Evolutionary conservation across 2,797 vertebrate genomes (phyloP), one percentile per base, ranked within the genome.

Genomic region (Sus cebifrons): DNA sequence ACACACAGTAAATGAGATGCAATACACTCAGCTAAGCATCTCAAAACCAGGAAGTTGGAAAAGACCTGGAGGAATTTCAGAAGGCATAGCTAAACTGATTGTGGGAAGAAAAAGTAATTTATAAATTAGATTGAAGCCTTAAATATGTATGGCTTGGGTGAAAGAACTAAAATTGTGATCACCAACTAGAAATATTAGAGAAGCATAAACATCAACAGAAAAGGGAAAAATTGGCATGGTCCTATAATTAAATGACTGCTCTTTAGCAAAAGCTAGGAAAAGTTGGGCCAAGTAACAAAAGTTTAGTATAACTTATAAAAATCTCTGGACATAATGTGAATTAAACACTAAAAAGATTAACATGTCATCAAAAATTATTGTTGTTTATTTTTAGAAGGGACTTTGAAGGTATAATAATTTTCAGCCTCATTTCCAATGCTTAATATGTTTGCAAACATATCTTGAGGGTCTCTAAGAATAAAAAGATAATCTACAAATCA

Each of bases 111-210:
- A n/a, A 2, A 74, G 25, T 79, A 9, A 88, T 40, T 82, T 81
- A 65, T 91, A 60, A 74, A 32, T 87, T 74, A 90, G 2, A 56
- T 78, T 74, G 62, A 74, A 78, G 44, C 6, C n/a, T 91, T 92
- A 83, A 77, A 64, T 65, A 40, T 62, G 25, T 36, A 90, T 4
- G 29, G 12, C 2, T 75, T 89, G 14, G 5, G 25, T 44, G 54
- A 91, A 91, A 13, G 25, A 77, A n/a, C 64, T 79, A 92, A 97
- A 81, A 64, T 32, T 83, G 20, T 64, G 58, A 84, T 36, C 67
- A 52, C 8, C 8, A 32, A 83, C 90, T 64, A 77, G 2, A 94
- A 93, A 70, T 58, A 93, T 23, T 54, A 60, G 52, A 77, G 52
- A 94, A 86, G 29, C 16, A 85, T 64, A 94, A 87, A 95, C 6